Evolutionary conservation across 2,113 vertebrate species (phyloP).

Genomic region (Merops nubicus): DNA sequence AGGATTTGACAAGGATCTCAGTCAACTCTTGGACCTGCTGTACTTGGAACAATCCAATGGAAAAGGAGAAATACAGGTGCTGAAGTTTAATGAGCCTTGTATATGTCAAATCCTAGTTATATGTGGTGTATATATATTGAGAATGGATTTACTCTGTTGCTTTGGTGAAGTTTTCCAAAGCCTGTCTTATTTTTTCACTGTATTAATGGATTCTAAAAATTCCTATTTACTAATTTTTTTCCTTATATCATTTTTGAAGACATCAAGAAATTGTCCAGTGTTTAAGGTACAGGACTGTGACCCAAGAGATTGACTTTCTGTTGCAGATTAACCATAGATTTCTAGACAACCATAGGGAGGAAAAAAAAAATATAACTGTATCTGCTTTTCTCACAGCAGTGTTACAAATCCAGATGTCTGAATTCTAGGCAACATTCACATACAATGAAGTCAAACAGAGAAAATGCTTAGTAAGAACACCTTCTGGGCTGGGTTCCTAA

Average conservation of each 20-base stretch:
- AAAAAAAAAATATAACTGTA: not conserved
- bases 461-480: not conserved
- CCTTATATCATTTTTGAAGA: not conserved
- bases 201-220: not conserved
- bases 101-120: not conserved
- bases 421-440: not conserved
- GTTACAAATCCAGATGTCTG: not conserved
- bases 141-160: not conserved
- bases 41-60: conserved; percentile 40
- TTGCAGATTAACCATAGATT: not conserved
- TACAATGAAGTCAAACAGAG: not conserved
- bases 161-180: not conserved
- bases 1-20: conserved; percentile 85
- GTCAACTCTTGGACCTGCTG: conserved; percentile 80
- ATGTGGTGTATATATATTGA: not conserved
- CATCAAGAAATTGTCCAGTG: not conserved
- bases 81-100: conserved; percentile 26
- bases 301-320: not conserved
- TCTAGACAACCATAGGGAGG: accelerated
- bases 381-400: not conserved
- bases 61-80: conserved; percentile 76
- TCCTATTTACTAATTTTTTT: not conserved
- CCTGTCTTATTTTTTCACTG: not conserved
- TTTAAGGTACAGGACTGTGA: not conserved
- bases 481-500: not conserved